phyloP scores from a whole-genome alignment of 2,797 vertebrate species.

The Lepilemur ruficaudatus region DNA sequence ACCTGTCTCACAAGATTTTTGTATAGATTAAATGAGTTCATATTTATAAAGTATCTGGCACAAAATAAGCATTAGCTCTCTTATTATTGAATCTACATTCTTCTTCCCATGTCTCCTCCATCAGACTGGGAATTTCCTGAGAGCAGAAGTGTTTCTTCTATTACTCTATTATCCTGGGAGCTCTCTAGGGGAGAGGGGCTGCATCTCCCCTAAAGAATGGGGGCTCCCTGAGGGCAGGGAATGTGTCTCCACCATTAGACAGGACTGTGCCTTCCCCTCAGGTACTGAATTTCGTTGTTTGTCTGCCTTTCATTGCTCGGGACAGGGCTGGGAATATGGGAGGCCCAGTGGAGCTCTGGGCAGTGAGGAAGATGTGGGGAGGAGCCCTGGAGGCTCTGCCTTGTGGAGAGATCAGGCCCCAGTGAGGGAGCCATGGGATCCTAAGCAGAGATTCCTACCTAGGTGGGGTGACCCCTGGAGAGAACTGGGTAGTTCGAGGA shows the following conservation, averaged over 20 bases:
- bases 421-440: not conserved
- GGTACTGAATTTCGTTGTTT: not conserved
- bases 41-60: not conserved
- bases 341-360: not conserved
- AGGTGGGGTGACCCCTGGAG: not conserved
- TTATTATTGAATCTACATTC: not conserved
- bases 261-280: not conserved
- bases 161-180: not conserved
- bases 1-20: not conserved
- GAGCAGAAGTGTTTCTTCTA: not conserved
- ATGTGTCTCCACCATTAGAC: not conserved
- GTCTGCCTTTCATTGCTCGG: not conserved
- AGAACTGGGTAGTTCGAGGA: not conserved
- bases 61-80: not conserved
- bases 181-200: not conserved
- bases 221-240: not conserved
- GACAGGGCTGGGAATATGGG: not conserved
- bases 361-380: not conserved
- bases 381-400: not conserved
- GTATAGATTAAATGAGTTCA: not conserved
- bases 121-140: not conserved
- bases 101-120: not conserved
- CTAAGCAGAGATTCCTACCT: not conserved
- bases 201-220: not conserved
- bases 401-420: not conserved